A percentile compares a stretch with the other conserved stretches of the same genome.
Evolutionary conservation across 2,888 invertebrate genomes (phyloP).

Genomic region (Fissipunctia ypsillon): DNA sequence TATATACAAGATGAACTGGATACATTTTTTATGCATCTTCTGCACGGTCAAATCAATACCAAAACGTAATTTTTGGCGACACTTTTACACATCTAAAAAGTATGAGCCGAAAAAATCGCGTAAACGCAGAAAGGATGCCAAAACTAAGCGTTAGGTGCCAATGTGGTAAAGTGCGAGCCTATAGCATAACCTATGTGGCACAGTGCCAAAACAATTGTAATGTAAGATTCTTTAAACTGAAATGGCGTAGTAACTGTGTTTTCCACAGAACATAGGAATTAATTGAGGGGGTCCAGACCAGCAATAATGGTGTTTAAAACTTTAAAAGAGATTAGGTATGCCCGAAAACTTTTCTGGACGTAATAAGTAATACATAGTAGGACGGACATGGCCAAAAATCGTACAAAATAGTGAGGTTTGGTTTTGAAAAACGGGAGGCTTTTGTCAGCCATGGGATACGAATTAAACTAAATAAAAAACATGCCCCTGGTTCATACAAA

Average conservation of each 20-base stretch:
- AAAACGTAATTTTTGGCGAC: neutral
- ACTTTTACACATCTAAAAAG: neutral
- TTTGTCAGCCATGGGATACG: neutral
- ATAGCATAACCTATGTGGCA: slow-evolving; percentile 37
- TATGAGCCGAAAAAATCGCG: neutral
- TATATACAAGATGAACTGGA: neutral
- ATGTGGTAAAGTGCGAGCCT: slow-evolving; percentile 18
- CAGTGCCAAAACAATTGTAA: slow-evolving; percentile 33
- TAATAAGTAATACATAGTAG: neutral
- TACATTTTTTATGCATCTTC: neutral
- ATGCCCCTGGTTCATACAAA: no score
- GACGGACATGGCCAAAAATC: neutral
- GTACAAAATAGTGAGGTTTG: neutral
- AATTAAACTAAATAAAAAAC: neutral
- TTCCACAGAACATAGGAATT: slow-evolving; percentile 8
- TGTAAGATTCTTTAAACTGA: slow-evolving; percentile 9
- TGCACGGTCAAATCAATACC: neutral
- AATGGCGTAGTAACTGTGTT: slow-evolving; percentile 1
- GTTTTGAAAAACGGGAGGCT: neutral
- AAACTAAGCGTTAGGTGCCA: slow-evolving; percentile 16
- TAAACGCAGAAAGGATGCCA: neutral
- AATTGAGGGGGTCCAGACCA: neutral
- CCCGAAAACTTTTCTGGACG: neutral
- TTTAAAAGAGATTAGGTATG: neutral
- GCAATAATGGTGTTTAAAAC: neutral